A percentile compares a stretch with the other conserved stretches of the same genome.
These are phyloP conservation scores for Procambarus clarkii DNA, from an alignment of 1,140 invertebrate genomes.

Conservation along the genomic window DNA sequence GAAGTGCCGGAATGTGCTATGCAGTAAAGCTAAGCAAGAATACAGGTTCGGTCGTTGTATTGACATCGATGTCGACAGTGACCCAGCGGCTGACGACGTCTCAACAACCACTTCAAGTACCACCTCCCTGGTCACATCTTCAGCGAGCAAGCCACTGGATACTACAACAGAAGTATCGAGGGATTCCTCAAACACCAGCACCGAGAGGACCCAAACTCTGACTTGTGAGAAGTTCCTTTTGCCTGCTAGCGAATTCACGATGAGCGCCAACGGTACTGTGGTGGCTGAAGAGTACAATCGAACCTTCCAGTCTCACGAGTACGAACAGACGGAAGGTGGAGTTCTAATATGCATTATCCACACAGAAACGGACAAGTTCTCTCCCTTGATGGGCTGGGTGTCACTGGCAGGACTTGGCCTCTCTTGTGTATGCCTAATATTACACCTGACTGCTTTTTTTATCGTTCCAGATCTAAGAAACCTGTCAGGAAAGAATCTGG, in stretches of 20 bases:
- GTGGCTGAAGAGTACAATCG: conserved; percentile 75
- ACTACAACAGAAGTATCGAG: neutral
- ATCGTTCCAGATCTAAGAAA: conserved; percentile 78
- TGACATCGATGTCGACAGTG: conserved; percentile 30
- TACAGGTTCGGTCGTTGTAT: conserved; percentile 73
- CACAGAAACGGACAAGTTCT: conserved; percentile 76
- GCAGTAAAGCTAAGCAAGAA: conserved; percentile 72
- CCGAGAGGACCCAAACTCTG: conserved; percentile 72
- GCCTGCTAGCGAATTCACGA: conserved; percentile 75
- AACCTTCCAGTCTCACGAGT: conserved; percentile 74
- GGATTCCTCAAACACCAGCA: conserved; percentile 56
- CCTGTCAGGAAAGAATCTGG: conserved; percentile 79
- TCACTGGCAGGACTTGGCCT: conserved; percentile 77
- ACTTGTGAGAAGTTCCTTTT: conserved; percentile 77
- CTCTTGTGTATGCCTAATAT: conserved; percentile 77
- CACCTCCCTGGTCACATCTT: neutral
- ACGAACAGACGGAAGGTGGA: conserved; percentile 74
- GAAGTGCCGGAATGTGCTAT: conserved; percentile 76
- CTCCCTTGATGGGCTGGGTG: conserved; percentile 76
- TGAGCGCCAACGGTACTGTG: conserved; percentile 75
- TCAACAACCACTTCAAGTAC: conserved; percentile 18
- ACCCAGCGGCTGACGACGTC: conserved; percentile 13
- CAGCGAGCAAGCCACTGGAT: neutral
- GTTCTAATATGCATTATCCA: conserved; percentile 73
- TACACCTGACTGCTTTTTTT: conserved; percentile 77